Base-by-base conservation (phyloP, 2,888 invertebrate species). In the Opisthograptis luteolata region DNA sequence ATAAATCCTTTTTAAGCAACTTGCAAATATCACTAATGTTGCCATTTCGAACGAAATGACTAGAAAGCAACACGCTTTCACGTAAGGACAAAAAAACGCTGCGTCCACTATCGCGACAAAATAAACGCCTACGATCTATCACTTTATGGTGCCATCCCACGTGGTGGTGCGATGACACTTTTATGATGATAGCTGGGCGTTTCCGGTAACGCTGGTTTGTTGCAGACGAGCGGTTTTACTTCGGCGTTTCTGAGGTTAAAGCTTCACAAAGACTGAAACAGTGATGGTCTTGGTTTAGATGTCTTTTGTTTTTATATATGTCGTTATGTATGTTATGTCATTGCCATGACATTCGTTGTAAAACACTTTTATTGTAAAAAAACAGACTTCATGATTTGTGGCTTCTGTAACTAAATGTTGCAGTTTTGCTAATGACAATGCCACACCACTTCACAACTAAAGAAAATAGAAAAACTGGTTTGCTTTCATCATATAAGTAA, bases 101-200 rank as follows among this genome's bases (percentile, higher is more conserved):
- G 74, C 71, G 59, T 68, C 52, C 54, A 30, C 68, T 56, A 60
- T 65, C 56, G 45, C 49, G 53, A 55, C 56, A 64, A 56, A 58
- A 62, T 66, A 64, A 58, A 68, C 74, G 59, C 79, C 78, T 68
- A 79, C 78, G 19, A 64, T 68, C 64, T 62, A 57, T 73, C 73
- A 66, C 50, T 76, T 78, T 76, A 77, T 70, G 60, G 66, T 68
- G 67, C 62, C 77, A 67, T 70, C 79, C 75, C 73, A 83, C 80
- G 67, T 76, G 65, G 34, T 9, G 55, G 51, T 52, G 48, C 66
- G 75, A 76, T 75, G 79, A 80, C 76, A 76, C 76, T 75, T 82
- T 81, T 75, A 84, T 79, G 83, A 79, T 78, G 68, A 79, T 75
- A 68, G 76, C 53, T 12, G 12, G 48, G 59, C 46, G 69, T 71